Evolutionary conservation across 2,888 invertebrate species (phyloP).

Genomic region (Pachydiplax longipennis): DNA sequence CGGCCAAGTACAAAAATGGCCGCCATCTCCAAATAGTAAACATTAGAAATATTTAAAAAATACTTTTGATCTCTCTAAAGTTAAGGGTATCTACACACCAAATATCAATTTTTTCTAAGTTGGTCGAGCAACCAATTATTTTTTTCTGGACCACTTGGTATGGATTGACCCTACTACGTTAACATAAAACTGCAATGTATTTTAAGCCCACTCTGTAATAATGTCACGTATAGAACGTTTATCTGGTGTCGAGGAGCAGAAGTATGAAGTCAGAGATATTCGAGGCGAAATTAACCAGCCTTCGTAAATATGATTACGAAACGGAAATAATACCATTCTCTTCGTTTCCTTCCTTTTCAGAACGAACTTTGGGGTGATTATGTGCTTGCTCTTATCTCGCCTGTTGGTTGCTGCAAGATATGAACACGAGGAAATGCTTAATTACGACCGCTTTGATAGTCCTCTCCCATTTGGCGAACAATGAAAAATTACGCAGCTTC

Average conservation of each 20-base stretch:
- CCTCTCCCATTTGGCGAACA: background rate
- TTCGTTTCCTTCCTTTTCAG: background rate
- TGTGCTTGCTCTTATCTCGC: background rate
- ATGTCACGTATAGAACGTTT: background rate
- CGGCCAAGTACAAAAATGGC: no score
- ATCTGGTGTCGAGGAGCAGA: background rate
- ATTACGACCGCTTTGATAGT: background rate
- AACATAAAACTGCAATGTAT: no score
- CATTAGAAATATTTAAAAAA: no score
- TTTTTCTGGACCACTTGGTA: no score
- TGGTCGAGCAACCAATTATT: no score
- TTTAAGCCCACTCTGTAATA: no score
- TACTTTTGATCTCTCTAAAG: no score
- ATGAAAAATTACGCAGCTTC: background rate
- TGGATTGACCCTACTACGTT: no score
- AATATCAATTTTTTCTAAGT: no score
- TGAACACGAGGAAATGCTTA: background rate
- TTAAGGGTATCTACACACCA: no score
- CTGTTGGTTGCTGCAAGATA: background rate
- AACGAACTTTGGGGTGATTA: background rate
- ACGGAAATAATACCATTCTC: background rate
- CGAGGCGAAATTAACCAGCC: background rate
- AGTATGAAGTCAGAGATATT: background rate
- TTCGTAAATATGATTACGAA: background rate
- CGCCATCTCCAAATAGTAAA: no score